phyloP scores from a whole-genome alignment of 2,113 vertebrate genomes.

The Myotis brandtii region DNA sequence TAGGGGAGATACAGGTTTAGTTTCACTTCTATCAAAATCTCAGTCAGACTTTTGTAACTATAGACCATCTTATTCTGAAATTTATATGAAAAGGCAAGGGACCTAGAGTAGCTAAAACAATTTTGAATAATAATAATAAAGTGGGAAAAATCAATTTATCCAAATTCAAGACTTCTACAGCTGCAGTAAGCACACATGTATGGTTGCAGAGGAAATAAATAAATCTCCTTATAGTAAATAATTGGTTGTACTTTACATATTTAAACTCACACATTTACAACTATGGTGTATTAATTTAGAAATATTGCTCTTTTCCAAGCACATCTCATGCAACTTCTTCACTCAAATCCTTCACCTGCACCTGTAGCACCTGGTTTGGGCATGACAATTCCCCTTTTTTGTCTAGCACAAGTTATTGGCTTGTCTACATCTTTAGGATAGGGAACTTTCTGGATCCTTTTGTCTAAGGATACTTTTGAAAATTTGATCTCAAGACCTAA shows the following conservation, averaged over 20 bases:
- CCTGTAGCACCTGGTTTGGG: neutral
- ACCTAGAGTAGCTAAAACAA: neutral
- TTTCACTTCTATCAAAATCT: neutral
- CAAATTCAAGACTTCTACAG: neutral
- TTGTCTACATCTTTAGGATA: neutral
- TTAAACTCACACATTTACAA: neutral
- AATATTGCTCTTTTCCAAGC: neutral
- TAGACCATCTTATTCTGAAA: neutral
- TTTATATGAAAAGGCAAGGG: neutral
- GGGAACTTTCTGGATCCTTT: neutral
- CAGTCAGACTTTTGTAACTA: neutral
- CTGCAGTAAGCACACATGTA: neutral
- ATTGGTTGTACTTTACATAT: neutral
- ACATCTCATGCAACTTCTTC: neutral
- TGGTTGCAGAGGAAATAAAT: neutral
- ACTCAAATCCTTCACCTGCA: neutral
- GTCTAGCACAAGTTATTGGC: neutral
- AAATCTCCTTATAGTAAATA: neutral
- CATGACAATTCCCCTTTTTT: neutral
- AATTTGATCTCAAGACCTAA: neutral
- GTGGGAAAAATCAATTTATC: neutral
- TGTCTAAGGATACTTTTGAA: neutral
- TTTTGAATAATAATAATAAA: conserved; percentile 17
- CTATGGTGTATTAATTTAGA: neutral
- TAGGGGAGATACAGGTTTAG: neutral